These are phyloP conservation scores for Bellardia pandia DNA, from an alignment of 2,888 invertebrate genomes.

Conservation along the genomic window DNA sequence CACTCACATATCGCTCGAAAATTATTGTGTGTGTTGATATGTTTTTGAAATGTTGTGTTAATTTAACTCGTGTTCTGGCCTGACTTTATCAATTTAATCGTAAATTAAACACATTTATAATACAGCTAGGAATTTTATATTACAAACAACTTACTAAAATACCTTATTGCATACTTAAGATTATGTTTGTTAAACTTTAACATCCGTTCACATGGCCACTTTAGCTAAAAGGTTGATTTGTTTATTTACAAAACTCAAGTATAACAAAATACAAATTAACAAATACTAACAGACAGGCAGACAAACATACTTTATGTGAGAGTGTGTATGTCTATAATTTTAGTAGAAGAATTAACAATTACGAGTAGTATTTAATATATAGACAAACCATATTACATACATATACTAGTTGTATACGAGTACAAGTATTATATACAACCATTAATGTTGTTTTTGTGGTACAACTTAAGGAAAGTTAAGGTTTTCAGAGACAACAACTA, in stretches of 20 bases:
- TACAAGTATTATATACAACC: not conserved
- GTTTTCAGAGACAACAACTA: slow-evolving; percentile 3
- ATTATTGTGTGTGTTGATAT: no score
- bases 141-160: no score
- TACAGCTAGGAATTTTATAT: no score
- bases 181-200: not conserved
- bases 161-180: no score
- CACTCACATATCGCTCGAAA: no score
- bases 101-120: no score
- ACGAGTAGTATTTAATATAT: not conserved
- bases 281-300: not conserved
- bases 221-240: not conserved
- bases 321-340: slow-evolving; percentile 1
- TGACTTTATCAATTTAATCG: no score
- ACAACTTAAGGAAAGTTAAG: slow-evolving; percentile 20
- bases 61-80: no score
- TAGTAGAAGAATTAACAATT: not conserved
- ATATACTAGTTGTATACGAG: not conserved
- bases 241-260: slow-evolving; percentile 18
- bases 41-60: no score
- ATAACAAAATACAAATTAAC: not conserved
- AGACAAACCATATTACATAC: not conserved
- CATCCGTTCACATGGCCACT: not conserved
- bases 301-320: not conserved
- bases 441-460: not conserved